These are phyloP conservation scores for Harpagifer antarcticus DNA, from an alignment of 2,797 vertebrate species.

Conservation along the genomic window DNA sequence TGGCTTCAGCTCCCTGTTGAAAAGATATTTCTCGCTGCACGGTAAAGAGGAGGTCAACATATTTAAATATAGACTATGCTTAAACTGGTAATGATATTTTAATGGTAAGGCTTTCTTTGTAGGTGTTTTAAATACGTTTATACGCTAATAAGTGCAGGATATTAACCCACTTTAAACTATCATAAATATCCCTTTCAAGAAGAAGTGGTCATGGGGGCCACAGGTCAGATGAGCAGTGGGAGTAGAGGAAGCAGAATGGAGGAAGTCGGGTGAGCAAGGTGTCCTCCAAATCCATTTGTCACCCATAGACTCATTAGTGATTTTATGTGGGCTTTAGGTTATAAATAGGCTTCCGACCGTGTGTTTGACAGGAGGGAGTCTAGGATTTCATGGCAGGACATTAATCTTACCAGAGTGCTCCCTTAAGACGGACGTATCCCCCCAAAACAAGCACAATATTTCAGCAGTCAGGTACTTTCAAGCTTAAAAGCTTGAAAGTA, in stretches of 20 bases:
- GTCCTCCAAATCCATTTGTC: constrained; percentile 70
- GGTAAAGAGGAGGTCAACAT: too few species aligned
- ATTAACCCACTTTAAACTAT: too few species aligned
- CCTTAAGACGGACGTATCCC: constrained; percentile 51
- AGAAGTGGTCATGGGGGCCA: constrained; percentile 22
- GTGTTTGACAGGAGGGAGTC: constrained; percentile 74
- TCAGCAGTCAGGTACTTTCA: constrained; percentile 31
- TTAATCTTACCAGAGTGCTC: constrained; percentile 64
- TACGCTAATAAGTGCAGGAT: too few species aligned
- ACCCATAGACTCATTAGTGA: constrained; percentile 74
- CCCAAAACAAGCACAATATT: constrained; percentile 32
- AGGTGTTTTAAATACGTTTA: too few species aligned
- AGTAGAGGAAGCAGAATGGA: constrained; percentile 28
- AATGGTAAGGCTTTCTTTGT: too few species aligned
- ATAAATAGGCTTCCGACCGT: constrained; percentile 68
- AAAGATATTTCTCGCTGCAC: too few species aligned
- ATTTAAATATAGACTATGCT: too few species aligned
- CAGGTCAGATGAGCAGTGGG: constrained; percentile 39
- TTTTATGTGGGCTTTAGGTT: constrained; percentile 63
- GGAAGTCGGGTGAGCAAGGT: constrained; percentile 50
- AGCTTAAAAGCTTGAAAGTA: constrained; percentile 61
- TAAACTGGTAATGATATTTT: too few species aligned
- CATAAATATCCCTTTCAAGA: not conserved
- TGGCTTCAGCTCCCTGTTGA: too few species aligned
- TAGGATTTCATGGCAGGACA: constrained; percentile 65